phyloP scores from a whole-genome alignment of 2,797 vertebrate species.

The Enteromius argenteus region DNA sequence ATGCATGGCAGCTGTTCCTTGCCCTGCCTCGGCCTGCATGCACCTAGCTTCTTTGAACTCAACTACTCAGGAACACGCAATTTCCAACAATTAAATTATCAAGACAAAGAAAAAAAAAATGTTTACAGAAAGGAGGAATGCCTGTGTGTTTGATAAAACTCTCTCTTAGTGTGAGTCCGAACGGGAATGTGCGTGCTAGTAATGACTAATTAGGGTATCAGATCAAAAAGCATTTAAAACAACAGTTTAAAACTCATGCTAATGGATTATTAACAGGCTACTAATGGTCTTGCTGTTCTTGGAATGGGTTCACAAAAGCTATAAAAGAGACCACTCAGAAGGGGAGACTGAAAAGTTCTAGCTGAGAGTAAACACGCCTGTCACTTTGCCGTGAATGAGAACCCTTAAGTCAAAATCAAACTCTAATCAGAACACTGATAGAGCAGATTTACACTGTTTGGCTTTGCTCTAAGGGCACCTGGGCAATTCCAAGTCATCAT shows the following conservation, averaged over 20 bases:
- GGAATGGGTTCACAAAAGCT: slow-evolving; percentile 72
- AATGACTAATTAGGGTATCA: slow-evolving; percentile 77
- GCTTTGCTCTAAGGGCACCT: slow-evolving; percentile 64
- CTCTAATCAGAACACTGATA: slow-evolving; percentile 61
- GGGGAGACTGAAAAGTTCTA: slow-evolving; percentile 62
- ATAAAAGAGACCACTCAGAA: slow-evolving; percentile 64
- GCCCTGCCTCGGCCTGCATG: slow-evolving; percentile 45
- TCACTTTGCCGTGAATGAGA: slow-evolving; percentile 65
- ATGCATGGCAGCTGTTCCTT: slow-evolving; percentile 74
- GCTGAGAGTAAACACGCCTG: slow-evolving; percentile 69
- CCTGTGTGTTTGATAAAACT: slow-evolving; percentile 62
- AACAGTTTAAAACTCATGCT: slow-evolving; percentile 71
- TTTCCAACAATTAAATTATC: slow-evolving; percentile 76
- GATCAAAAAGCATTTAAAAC: slow-evolving; percentile 77
- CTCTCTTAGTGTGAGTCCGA: slow-evolving; percentile 57
- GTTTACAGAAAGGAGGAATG: slow-evolving; percentile 73
- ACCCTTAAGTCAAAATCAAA: slow-evolving; percentile 61
- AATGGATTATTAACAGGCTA: slow-evolving; percentile 80
- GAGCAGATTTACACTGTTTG: slow-evolving; percentile 49
- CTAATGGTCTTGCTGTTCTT: slow-evolving; percentile 73
- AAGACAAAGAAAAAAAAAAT: slow-evolving; percentile 72
- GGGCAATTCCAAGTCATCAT: slow-evolving; percentile 44
- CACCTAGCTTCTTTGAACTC: slow-evolving; percentile 62
- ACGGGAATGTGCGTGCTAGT: slow-evolving; percentile 66
- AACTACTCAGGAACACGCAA: slow-evolving; percentile 63